Base-by-base conservation (phyloP, 2,888 invertebrate species). In the Tetranychus truncatus region DNA sequence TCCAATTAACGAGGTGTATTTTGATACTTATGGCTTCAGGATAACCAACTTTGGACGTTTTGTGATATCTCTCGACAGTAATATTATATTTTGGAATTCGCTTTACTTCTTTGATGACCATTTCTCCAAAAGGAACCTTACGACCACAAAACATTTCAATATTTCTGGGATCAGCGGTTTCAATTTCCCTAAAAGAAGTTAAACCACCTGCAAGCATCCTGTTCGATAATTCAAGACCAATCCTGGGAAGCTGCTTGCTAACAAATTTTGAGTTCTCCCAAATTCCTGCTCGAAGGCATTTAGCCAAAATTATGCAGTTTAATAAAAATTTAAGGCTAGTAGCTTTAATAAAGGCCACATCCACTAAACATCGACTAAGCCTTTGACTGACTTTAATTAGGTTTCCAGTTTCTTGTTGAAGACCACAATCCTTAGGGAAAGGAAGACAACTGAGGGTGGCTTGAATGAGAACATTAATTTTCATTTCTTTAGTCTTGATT, bases 181-280 rank as follows among this genome's bases (percentile, higher is more conserved):
- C 84, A 45, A 91, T 82, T 74, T 86, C 82, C 81, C 87, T 83
- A 80, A 91, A 88, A 74, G 86, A 86, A 0, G 85, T 86, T 81
- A 89, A 87, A 15, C 88, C 89, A 75, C 88, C 87, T 72, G 86
- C 85, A 0, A 86, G 88, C 7, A 91, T 82, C 46, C 87, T 82
- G 1, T 84, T 84, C 21, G 89, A 88, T 78, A 88, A 85, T 0
- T 87, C 86, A 9, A 86, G 86, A 1, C 83, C 84, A 77, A 91
- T 89, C 72, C 88, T 88, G 75, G 86, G 87, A 73, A 91, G 82
- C 81, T 91, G 91, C 79, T 87, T 87, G 77, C 87, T 85, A 34
- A 91, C 86, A 81, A 85, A 88, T 1, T 83, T 83, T 0, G 90
- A 89, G 81, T 90, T 87, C 80, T 90, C 89, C 91, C 91, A 91